phyloP scores from a whole-genome alignment of 2,797 vertebrate genomes.

The Cynodonichthys magdalenae region DNA sequence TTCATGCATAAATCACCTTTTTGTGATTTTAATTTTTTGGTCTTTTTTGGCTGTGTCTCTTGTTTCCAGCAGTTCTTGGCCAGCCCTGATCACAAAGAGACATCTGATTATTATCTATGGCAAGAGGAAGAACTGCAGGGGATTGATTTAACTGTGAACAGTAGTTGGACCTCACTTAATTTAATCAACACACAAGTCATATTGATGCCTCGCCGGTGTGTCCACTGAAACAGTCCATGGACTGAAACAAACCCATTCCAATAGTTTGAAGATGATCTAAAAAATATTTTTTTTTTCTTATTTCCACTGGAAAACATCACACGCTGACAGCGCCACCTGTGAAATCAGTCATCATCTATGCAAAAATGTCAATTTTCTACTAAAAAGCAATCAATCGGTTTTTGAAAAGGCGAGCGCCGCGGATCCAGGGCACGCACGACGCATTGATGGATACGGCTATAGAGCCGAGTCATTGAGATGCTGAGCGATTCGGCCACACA shows the following conservation, averaged over 20 bases:
- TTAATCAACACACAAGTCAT: constrained; percentile 26
- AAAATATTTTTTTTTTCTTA: constrained; percentile 16
- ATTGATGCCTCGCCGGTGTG: constrained; percentile 21
- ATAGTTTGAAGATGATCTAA: constrained; percentile 13
- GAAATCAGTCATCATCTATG: constrained; percentile 20
- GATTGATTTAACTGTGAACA: constrained; percentile 20
- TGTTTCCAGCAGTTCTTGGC: constrained; percentile 12
- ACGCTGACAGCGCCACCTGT: constrained; percentile 12
- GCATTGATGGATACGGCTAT: constrained; percentile 19
- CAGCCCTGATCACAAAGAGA: constrained; percentile 10
- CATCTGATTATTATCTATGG: constrained; percentile 38
- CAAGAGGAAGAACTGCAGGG: not conserved
- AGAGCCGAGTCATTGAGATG: constrained; percentile 29
- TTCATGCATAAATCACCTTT: constrained; percentile 26
- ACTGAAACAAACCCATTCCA: constrained; percentile 22
- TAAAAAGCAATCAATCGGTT: constrained; percentile 21
- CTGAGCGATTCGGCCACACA: constrained; percentile 58
- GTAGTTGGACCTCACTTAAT: constrained; percentile 43
- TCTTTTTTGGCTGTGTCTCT: constrained; percentile 4
- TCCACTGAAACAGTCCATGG: not conserved
- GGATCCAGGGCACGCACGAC: constrained; percentile 12
- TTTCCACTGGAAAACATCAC: constrained; percentile 18
- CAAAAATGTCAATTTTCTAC: constrained; percentile 13
- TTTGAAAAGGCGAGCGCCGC: not conserved
- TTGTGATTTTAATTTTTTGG: constrained; percentile 16